phyloP scores from a whole-genome alignment of 2,797 vertebrate genomes.

The Malurus leucopterus region DNA sequence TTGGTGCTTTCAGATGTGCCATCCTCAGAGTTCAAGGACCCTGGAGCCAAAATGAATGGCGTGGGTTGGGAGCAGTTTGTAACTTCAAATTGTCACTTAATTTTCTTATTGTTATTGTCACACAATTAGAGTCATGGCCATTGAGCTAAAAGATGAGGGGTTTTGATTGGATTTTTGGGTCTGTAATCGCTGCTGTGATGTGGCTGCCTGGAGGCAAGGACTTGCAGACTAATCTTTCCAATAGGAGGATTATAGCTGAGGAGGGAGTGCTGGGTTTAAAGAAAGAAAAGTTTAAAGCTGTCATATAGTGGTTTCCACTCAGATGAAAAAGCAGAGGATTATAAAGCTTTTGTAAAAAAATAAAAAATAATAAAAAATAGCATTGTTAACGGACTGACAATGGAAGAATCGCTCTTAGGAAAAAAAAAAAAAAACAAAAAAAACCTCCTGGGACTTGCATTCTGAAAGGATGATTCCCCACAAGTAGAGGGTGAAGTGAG shows the following conservation, averaged over 20 bases:
- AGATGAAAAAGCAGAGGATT: conserved; percentile 45
- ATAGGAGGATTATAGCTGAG: conserved; percentile 34
- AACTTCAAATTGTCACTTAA: not conserved
- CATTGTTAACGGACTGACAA: conserved; percentile 14
- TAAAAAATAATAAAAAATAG: not conserved
- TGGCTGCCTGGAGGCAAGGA: conserved; percentile 9
- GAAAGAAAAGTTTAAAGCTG: conserved; percentile 53
- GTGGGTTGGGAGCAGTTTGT: not conserved
- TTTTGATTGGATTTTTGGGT: conserved; percentile 13
- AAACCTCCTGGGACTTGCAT: not conserved
- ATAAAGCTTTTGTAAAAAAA: conserved; percentile 34
- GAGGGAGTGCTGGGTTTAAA: conserved; percentile 35
- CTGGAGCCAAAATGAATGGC: not conserved
- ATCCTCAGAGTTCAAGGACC: not conserved
- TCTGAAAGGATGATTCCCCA: not conserved
- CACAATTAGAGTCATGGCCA: conserved; percentile 5
- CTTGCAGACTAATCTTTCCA: conserved; percentile 17
- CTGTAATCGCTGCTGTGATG: not conserved
- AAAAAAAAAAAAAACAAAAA: not conserved
- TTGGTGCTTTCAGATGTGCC: conserved; percentile 4
- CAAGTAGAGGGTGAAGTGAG: not conserved
- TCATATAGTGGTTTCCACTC: conserved; percentile 36
- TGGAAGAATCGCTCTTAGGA: not conserved
- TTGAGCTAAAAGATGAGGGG: not conserved
- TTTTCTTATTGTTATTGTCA: conserved; percentile 23